phyloP scores from a whole-genome alignment of 2,797 vertebrate genomes.

The Amblyopsis hoosieri region DNA sequence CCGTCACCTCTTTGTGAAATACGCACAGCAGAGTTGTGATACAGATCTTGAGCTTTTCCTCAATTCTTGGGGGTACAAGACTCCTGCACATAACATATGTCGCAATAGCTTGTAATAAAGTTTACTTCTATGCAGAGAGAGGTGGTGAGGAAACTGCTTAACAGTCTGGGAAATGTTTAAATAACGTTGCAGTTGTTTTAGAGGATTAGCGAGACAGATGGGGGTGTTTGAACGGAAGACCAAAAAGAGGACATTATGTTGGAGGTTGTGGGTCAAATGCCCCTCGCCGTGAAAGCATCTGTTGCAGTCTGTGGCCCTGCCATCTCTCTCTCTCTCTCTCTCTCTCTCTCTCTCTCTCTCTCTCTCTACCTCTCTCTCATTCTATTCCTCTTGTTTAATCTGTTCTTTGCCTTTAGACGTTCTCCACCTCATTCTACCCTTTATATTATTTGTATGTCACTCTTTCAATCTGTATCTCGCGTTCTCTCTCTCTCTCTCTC shows the following conservation, averaged over 20 bases:
- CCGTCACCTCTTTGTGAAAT: too few species aligned
- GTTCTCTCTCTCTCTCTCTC: not conserved
- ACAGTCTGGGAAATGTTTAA: slow-evolving; percentile 15
- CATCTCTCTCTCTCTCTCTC: not conserved
- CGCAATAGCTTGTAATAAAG: not conserved
- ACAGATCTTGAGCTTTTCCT: too few species aligned
- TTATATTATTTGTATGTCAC: not conserved
- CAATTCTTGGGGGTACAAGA: not conserved
- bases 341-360: slow-evolving; percentile 3
- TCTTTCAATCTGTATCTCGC: slow-evolving; percentile 3
- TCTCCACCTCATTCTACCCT: slow-evolving; percentile 6
- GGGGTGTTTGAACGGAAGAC: slow-evolving; percentile 37
- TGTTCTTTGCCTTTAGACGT: not conserved
- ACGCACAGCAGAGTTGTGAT: too few species aligned
- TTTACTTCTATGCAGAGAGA: not conserved
- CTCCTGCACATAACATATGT: not conserved
- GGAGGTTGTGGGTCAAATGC: slow-evolving; percentile 40
- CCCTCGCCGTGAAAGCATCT: slow-evolving; percentile 44
- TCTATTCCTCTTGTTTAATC: not conserved
- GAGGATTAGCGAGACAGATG: slow-evolving; percentile 46
- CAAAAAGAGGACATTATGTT: slow-evolving; percentile 20
- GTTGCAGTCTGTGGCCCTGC: slow-evolving; percentile 7
- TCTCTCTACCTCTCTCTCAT: not conserved
- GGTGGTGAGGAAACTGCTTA: too few species aligned
- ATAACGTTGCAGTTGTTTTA: slow-evolving; percentile 39